Evolutionary conservation across 2,797 vertebrate species (phyloP).

Genomic region (Crax fasciolata): DNA sequence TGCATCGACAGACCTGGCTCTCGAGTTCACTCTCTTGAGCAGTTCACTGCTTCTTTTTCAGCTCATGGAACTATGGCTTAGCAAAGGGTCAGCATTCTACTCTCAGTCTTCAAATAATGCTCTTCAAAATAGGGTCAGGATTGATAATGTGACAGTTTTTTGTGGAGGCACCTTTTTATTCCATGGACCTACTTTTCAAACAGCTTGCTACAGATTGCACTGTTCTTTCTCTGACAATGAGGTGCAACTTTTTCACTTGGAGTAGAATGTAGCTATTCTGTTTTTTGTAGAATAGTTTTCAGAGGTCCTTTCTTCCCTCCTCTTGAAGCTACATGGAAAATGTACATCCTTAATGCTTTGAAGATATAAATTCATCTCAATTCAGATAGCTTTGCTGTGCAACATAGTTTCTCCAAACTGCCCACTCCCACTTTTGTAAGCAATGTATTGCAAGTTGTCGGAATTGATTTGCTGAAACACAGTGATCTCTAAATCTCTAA

Average conservation of each 20-base stretch:
- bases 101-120: not conserved
- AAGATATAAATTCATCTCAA: not conserved
- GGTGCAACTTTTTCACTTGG: not conserved
- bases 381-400: not conserved
- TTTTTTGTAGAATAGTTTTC: not conserved
- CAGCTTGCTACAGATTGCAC: not conserved
- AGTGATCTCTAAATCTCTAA: not conserved
- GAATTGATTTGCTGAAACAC: not conserved
- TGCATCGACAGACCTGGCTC: not conserved
- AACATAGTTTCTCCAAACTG: not conserved
- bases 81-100: fast-evolving
- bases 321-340: not conserved
- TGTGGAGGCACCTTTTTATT: not conserved
- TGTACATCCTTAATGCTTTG: not conserved
- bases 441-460: not conserved
- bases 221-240: not conserved
- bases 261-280: not conserved
- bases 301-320: not conserved
- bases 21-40: not conserved
- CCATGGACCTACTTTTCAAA: not conserved
- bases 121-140: not conserved
- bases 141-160: not conserved
- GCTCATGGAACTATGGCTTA: not conserved
- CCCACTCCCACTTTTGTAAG: not conserved
- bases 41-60: not conserved